A percentile compares a stretch with the other conserved stretches of the same genome.
Conservation (phyloP, 2,888 invertebrate genomes). For the Subacronicta megacephala region DNA sequence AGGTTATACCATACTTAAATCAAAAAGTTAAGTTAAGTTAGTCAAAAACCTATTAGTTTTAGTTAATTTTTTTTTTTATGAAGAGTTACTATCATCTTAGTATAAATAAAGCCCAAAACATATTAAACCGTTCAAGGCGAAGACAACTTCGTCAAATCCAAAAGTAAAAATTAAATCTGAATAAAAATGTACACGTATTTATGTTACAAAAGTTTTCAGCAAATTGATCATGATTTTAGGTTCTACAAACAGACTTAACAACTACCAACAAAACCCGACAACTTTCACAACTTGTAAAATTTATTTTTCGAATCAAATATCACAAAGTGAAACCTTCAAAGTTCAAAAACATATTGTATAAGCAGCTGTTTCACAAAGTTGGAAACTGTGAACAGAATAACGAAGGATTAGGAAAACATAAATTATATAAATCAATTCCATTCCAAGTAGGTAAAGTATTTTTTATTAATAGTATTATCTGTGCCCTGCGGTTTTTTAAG, state of each 20-base stretch:
- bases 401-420: conserved; percentile 19
- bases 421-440: neutral
- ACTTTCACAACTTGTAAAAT: conserved; percentile 22
- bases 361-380: conserved; percentile 35
- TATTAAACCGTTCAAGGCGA: too few relatives aligned
- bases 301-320: conserved; percentile 27
- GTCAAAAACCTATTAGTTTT: too few relatives aligned
- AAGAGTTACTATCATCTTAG: too few relatives aligned
- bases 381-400: conserved; percentile 14
- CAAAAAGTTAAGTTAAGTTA: too few relatives aligned
- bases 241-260: conserved; percentile 28
- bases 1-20: too few relatives aligned
- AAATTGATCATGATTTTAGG: conserved; percentile 22
- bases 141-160: too few relatives aligned
- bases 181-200: conserved; percentile 13
- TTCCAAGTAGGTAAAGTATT: too few relatives aligned
- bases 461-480: too few relatives aligned
- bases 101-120: too few relatives aligned
- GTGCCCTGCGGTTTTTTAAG: too few relatives aligned
- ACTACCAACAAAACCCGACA: conserved; percentile 37
- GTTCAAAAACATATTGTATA: conserved; percentile 28
- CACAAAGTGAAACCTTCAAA: conserved; percentile 20
- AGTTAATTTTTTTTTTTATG: too few relatives aligned
- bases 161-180: neutral
- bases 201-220: conserved; percentile 17